Evolutionary conservation across 2,888 invertebrate species (phyloP).

Genomic region (Trissolcus japonicus): DNA sequence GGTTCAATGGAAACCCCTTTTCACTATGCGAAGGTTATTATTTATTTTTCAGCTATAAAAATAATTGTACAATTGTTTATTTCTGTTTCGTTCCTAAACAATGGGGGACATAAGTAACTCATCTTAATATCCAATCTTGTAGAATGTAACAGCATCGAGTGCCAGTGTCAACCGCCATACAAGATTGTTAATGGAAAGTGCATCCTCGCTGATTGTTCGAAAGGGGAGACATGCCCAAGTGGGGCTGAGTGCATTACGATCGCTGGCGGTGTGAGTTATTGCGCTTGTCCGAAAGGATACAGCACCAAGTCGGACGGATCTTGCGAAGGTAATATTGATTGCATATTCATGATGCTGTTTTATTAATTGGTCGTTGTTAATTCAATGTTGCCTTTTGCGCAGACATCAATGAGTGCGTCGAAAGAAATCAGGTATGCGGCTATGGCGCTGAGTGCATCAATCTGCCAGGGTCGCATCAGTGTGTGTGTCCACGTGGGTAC

Average conservation of each 20-base stretch:
- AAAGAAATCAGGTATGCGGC: conserved; percentile 86
- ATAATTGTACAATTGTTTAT: too few species aligned
- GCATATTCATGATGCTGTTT: conserved; percentile 2
- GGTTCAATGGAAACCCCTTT: conserved; percentile 94
- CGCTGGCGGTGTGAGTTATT: conserved; percentile 93
- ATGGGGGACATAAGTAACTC: not conserved
- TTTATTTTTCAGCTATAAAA: too few species aligned
- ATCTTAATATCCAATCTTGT: conserved; percentile 43
- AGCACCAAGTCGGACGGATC: conserved; percentile 86
- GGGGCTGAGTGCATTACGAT: conserved; percentile 94
- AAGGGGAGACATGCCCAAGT: conserved; percentile 87
- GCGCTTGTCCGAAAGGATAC: conserved; percentile 93
- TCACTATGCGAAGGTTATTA: conserved; percentile 84
- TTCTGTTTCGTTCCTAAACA: too few species aligned
- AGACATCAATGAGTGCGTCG: conserved; percentile 90
- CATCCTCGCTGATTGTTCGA: conserved; percentile 89
- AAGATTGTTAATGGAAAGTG: conserved; percentile 90
- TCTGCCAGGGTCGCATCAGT: conserved; percentile 85
- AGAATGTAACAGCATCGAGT: conserved; percentile 88
- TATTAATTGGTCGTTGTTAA: not conserved
- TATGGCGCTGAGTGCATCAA: conserved; percentile 93
- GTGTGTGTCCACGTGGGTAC: conserved; percentile 88
- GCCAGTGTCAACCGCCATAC: conserved; percentile 92
- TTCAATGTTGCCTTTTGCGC: conserved; percentile 12
- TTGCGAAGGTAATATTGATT: conserved; percentile 79